Percentiles rank a stretch among this genome's conserved stretches.
Conservation (phyloP, 2,888 invertebrate species). For the Caenorhabditis virilis region DNA sequence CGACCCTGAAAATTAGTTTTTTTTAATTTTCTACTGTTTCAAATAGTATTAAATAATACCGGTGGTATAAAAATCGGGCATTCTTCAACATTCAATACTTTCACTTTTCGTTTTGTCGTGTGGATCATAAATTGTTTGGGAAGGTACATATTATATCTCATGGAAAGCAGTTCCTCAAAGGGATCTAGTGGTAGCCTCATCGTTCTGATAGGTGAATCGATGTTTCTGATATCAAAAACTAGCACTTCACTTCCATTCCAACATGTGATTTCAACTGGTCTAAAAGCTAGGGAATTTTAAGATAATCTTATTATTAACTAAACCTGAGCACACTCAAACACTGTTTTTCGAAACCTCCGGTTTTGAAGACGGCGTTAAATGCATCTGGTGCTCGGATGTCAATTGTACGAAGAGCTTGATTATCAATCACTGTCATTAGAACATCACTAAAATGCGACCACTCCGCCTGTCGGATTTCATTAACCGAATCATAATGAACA, state of each 20-base stretch:
- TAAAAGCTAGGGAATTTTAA: not conserved
- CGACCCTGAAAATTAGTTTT: not conserved
- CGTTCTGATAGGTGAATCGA: slow-evolving; percentile 14
- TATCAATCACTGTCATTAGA: slow-evolving; percentile 20
- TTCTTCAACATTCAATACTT: slow-evolving; percentile 12
- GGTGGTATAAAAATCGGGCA: not conserved
- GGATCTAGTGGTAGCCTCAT: slow-evolving; percentile 6
- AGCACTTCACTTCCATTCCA: slow-evolving; percentile 18
- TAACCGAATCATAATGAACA: slow-evolving; percentile 12
- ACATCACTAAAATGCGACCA: slow-evolving; percentile 24
- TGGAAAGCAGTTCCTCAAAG: not conserved
- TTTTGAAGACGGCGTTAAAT: slow-evolving; percentile 14
- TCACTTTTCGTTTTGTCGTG: slow-evolving; percentile 10
- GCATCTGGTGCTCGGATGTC: slow-evolving; percentile 22
- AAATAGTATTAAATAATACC: too few relatives aligned
- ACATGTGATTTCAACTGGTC: slow-evolving; percentile 11
- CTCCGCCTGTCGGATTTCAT: slow-evolving; percentile 13
- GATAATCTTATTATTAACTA: too few relatives aligned
- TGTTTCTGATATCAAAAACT: slow-evolving; percentile 23
- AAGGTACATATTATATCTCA: slow-evolving; percentile 29
- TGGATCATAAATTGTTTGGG: slow-evolving; percentile 25
- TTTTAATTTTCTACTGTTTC: not conserved
- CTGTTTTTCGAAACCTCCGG: not conserved
- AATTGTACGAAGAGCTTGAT: slow-evolving; percentile 14
- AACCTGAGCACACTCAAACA: too few relatives aligned